These are phyloP conservation scores for Mesorhabditis spiculigera DNA, from an alignment of 2,888 invertebrate species.

Conservation along the genomic window DNA sequence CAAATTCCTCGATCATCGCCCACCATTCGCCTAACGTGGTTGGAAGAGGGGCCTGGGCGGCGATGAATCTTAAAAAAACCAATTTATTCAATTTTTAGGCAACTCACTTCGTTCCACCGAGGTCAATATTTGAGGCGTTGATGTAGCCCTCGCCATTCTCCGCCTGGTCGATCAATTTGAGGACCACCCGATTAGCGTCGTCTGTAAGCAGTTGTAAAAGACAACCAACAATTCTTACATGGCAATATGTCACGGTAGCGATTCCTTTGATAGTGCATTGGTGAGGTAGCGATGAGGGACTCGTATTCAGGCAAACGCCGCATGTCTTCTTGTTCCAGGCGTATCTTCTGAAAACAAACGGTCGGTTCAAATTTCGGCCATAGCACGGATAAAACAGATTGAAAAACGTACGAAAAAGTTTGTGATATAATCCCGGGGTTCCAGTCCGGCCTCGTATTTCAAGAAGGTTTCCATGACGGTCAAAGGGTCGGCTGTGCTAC, in stretches of 20 bases:
- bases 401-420: slow-evolving; percentile 18
- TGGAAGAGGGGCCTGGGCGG: slow-evolving; percentile 49
- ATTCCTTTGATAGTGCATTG: slow-evolving; percentile 36
- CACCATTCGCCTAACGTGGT: slow-evolving; percentile 49
- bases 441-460: slow-evolving; percentile 9
- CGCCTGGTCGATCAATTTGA: slow-evolving; percentile 17
- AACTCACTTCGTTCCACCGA: slow-evolving; percentile 25
- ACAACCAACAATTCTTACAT: slow-evolving; percentile 25
- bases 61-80: slow-evolving; percentile 35
- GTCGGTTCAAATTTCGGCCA: neutral
- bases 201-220: slow-evolving; percentile 25
- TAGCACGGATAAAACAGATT: neutral
- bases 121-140: slow-evolving; percentile 42
- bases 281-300: slow-evolving; percentile 21
- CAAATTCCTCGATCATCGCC: slow-evolving; percentile 48
- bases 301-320: slow-evolving; percentile 21
- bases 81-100: too few relatives aligned
- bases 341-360: slow-evolving; percentile 33
- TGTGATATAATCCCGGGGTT: slow-evolving; percentile 12
- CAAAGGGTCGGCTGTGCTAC: neutral
- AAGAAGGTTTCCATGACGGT: slow-evolving; percentile 15
- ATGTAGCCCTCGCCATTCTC: slow-evolving; percentile 45
- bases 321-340: slow-evolving; percentile 35
- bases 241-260: slow-evolving; percentile 52
- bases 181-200: slow-evolving; percentile 42